Base-by-base conservation (phyloP, 1,140 invertebrate species). In the Armadillidium nasatum region DNA sequence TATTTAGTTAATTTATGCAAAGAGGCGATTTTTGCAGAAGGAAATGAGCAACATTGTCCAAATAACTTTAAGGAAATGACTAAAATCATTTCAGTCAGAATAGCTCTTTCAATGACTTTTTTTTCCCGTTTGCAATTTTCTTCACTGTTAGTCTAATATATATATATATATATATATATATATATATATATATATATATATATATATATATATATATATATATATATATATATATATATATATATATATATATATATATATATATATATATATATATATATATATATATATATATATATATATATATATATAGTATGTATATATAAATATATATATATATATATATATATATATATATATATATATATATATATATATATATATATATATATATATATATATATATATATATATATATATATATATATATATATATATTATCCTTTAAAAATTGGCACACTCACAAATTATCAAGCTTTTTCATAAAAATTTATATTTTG, bases 131-230 rank as follows among this genome's bases (percentile, higher is more conserved):
- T n/a, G n/a, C n/a, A n/a, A n/a, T n/a, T n/a, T n/a, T n/a, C n/a
- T n/a, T n/a, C n/a, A n/a, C n/a, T n/a, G n/a, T n/a, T n/a, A n/a
- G n/a, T n/a, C n/a, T n/a, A n/a, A 33, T 33, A 33, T 33, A 33
- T 33, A 33, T 33, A 33, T 13, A 60, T 60, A 60, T 60, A 60
- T 60, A 60, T 60, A 60, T 60, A 60, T 60, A 33, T 60, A 60
- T 60, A 60, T 60, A 60, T 60, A 60, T 60, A 60, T 19, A 33
- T 60, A 19, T 60, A 19, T 60, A 19, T 60, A 19, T 60, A 19
- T 60, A 50, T 60, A 60, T 60, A 60, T 60, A 60, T 60, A 60
- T 60, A 50, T 60, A 60, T 60, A 60, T 60, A 60, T 60, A 60
- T 60, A 60, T 60, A 60, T 60, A 60, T 60, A 60, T 60, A 60